These are phyloP conservation scores for Whitmania pigra DNA, from an alignment of 1,140 invertebrate genomes.

Conservation along the genomic window DNA sequence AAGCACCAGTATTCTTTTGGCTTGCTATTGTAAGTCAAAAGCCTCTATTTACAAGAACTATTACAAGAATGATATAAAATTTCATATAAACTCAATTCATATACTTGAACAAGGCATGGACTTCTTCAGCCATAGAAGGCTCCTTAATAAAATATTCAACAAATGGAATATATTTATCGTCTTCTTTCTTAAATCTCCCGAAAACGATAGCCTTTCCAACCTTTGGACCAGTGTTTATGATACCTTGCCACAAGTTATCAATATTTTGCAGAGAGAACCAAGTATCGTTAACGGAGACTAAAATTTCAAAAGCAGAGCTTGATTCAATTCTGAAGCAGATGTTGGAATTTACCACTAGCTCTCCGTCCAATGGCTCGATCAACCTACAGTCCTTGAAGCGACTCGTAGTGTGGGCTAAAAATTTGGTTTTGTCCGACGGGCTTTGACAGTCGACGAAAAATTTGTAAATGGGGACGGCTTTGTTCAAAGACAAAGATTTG, in stretches of 20 bases:
- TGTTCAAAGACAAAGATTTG: slow-evolving; percentile 22
- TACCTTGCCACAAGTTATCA: slow-evolving; percentile 32
- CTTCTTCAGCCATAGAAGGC: slow-evolving; percentile 9
- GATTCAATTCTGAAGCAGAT: slow-evolving; percentile 15
- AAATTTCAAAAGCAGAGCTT: neutral
- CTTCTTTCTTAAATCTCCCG: slow-evolving; percentile 17
- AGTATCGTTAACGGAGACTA: slow-evolving; percentile 27
- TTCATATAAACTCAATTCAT: neutral
- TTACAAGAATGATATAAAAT: too few species aligned
- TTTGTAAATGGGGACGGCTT: slow-evolving; percentile 32
- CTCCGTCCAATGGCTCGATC: slow-evolving; percentile 38
- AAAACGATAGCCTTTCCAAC: slow-evolving; percentile 22
- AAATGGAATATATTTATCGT: slow-evolving; percentile 23
- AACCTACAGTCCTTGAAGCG: slow-evolving; percentile 38
- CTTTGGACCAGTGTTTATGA: slow-evolving; percentile 31
- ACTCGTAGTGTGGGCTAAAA: slow-evolving; percentile 37
- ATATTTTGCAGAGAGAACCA: slow-evolving; percentile 36
- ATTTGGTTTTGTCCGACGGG: slow-evolving; percentile 31
- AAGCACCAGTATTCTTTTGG: too few species aligned
- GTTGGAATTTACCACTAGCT: slow-evolving; percentile 31
- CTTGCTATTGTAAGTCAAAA: too few species aligned
- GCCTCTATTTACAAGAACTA: too few species aligned
- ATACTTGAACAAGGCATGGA: slow-evolving; percentile 14
- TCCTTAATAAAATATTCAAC: slow-evolving; percentile 20
- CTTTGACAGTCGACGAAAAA: slow-evolving; percentile 36